Evolutionary conservation across 2,797 vertebrate species (phyloP).

Genomic region (Eutrigla gurnardus): DNA sequence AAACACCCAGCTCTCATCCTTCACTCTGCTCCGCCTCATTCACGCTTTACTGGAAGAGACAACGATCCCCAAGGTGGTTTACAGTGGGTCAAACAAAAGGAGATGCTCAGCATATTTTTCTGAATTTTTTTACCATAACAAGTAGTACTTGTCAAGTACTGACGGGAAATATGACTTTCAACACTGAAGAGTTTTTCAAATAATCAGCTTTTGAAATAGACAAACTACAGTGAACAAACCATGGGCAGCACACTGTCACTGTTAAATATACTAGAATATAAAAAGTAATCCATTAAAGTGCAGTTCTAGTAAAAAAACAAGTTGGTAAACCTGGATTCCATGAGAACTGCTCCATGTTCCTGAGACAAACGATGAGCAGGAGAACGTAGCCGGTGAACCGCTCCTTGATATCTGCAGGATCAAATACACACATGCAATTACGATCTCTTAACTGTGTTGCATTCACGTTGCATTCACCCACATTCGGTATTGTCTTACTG

Average conservation of each 20-base stretch:
- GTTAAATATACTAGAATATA: background rate
- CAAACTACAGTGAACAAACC: background rate
- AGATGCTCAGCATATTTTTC: conserved; percentile 31
- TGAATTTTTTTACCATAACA: background rate
- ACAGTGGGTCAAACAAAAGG: conserved; percentile 29
- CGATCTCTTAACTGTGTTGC: background rate
- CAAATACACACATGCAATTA: conserved; percentile 7
- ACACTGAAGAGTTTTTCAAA: background rate
- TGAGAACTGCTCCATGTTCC: conserved; percentile 99
- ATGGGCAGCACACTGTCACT: background rate
- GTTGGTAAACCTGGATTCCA: conserved; percentile 93
- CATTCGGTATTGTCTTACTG: background rate
- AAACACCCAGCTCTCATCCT: conserved; percentile 33
- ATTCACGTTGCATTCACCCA: background rate
- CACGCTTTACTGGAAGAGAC: conserved; percentile 5
- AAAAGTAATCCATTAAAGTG: background rate
- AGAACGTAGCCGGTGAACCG: conserved; percentile 96
- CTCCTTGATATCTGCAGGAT: conserved; percentile 94
- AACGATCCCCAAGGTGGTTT: conserved; percentile 22
- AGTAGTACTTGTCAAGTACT: background rate
- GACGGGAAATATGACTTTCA: background rate
- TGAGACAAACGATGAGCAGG: conserved; percentile 95
- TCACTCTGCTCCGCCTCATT: conserved; percentile 27
- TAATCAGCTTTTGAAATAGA: background rate
- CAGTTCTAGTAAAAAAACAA: background rate